These are phyloP conservation scores for Wasmannia auropunctata DNA, from an alignment of 1,140 invertebrate species.

Conservation along the genomic window DNA sequence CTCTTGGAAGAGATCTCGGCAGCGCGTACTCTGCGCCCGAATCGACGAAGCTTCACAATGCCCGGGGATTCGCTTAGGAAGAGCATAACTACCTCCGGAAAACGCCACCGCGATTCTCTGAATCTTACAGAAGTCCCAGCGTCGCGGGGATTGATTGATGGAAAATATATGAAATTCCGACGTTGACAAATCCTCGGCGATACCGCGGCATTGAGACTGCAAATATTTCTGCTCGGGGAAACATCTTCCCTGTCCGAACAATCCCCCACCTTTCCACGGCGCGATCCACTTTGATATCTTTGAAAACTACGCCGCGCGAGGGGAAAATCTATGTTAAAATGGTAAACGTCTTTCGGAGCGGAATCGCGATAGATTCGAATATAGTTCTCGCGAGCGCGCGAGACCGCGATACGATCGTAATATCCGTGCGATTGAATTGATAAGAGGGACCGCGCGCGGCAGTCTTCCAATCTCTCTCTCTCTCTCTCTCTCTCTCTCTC, in stretches of 20 bases:
- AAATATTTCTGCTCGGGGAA: slow-evolving; percentile 19
- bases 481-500: no score
- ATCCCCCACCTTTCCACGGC: not conserved
- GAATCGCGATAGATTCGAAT: slow-evolving; percentile 27
- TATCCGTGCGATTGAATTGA: slow-evolving; percentile 68
- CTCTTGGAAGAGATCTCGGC: slow-evolving; percentile 20
- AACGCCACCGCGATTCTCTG: slow-evolving; percentile 1
- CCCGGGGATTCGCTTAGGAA: not conserved
- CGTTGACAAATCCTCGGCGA: slow-evolving; percentile 44
- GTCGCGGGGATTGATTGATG: slow-evolving; percentile 21
- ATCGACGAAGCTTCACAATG: slow-evolving; percentile 39
- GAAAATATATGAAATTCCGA: slow-evolving; percentile 48
- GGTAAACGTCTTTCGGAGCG: not conserved
- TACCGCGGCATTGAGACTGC: slow-evolving; percentile 17
- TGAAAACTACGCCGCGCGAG: not conserved
- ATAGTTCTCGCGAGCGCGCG: not conserved
- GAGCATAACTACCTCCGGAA: slow-evolving; percentile 33
- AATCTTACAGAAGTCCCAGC: slow-evolving; percentile 44
- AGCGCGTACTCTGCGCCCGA: not conserved
- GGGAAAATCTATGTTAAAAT: slow-evolving; percentile 2
- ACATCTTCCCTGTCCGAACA: not conserved
- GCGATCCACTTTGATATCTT: slow-evolving; percentile 12
- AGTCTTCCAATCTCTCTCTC: slow-evolving; percentile 7
- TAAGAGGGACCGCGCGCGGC: slow-evolving; percentile 33
- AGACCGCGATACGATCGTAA: slow-evolving; percentile 50